These are phyloP conservation scores for Eilema griseolum DNA, from an alignment of 2,888 invertebrate species.

Conservation along the genomic window DNA sequence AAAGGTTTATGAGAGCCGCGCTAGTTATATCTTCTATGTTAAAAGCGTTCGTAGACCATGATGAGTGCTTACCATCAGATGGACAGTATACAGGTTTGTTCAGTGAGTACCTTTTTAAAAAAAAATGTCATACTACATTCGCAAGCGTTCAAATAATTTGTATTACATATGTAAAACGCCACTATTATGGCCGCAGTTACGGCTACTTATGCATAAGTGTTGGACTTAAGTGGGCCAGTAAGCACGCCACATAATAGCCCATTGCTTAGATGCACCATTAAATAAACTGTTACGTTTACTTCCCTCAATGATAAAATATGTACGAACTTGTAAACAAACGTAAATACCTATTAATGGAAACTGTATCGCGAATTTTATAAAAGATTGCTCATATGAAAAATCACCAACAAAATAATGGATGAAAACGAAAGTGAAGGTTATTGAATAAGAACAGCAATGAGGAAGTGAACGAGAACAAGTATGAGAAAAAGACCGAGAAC, in stretches of 20 bases:
- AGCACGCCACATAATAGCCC: not conserved
- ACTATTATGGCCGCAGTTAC: conserved; percentile 8
- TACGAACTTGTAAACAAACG: not conserved
- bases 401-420: not conserved
- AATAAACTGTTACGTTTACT: conserved; percentile 4
- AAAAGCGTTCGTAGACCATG: not conserved
- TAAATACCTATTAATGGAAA: not conserved
- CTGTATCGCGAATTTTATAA: not conserved
- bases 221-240: conserved; percentile 4
- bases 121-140: not conserved
- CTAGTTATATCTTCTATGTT: no score
- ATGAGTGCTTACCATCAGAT: not conserved
- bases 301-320: not conserved
- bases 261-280: not conserved
- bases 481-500: no score
- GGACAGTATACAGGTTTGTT: not conserved
- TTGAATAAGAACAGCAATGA: no score
- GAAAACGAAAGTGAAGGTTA: not conserved
- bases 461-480: not conserved
- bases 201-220: conserved; percentile 2
- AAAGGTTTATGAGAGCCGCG: no score
- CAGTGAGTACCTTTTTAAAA: not conserved
- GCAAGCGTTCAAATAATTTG: not conserved
- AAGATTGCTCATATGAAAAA: not conserved
- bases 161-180: conserved; percentile 7